phyloP scores from a whole-genome alignment of 2,797 vertebrate genomes.

The Urocyon cinereoargenteus region DNA sequence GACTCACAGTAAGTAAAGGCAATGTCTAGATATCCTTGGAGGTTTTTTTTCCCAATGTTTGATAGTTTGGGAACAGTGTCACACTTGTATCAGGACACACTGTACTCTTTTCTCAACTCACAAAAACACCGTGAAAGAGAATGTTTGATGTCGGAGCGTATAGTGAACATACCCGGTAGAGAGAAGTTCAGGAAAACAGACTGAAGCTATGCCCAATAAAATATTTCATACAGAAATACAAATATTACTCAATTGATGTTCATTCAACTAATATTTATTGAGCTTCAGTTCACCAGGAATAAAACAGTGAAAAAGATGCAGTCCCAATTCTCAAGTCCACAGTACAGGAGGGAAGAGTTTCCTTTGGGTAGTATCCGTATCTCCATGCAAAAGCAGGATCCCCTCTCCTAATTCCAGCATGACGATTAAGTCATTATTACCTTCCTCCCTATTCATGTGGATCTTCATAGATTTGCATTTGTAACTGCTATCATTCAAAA shows the following conservation, averaged over 20 bases:
- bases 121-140: background rate
- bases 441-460: background rate
- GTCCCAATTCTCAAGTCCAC: background rate
- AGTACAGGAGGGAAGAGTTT: background rate
- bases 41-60: background rate
- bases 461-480: background rate
- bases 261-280: background rate
- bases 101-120: background rate
- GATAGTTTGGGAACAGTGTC: background rate
- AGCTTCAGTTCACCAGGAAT: background rate
- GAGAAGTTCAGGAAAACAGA: background rate
- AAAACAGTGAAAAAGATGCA: background rate
- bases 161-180: background rate
- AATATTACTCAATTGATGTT: background rate
- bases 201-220: background rate
- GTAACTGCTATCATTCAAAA: background rate
- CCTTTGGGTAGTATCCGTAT: background rate
- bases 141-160: background rate
- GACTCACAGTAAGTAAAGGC: background rate
- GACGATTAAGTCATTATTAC: background rate
- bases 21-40: background rate
- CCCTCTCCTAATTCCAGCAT: background rate
- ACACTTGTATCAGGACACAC: background rate
- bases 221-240: background rate
- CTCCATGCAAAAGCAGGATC: background rate